phyloP scores from a whole-genome alignment of 2,797 vertebrate species.

The Phaenicophaeus curvirostris region DNA sequence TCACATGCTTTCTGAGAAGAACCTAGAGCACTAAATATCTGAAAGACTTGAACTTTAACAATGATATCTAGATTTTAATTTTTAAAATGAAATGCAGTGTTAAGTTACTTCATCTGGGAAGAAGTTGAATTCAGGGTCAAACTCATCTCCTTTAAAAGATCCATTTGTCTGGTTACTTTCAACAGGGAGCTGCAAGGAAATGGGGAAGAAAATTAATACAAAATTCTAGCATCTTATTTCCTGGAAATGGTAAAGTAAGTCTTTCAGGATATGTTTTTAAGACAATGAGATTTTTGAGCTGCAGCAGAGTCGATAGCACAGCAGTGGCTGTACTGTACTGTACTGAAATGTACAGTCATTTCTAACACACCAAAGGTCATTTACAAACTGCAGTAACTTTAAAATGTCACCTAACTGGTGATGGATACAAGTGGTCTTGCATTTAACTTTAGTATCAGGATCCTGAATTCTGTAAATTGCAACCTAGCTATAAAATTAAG shows the following conservation, averaged over 20 bases:
- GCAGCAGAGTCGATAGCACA: not conserved
- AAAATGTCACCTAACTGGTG: conserved; percentile 22
- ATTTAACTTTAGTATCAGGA: not conserved
- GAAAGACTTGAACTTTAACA: not conserved
- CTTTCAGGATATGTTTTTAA: not conserved
- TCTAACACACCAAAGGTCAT: conserved; percentile 21
- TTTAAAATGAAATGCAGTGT: not conserved
- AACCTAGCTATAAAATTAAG: not conserved
- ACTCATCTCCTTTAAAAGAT: not conserved
- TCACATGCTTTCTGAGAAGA: not conserved
- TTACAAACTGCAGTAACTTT: not conserved
- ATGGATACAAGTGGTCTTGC: not conserved
- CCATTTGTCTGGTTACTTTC: not conserved
- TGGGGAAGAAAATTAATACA: not conserved
- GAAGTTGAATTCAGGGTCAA: not conserved
- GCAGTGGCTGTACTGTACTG: not conserved
- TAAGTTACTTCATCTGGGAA: not conserved
- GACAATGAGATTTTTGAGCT: not conserved
- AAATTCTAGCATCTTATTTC: not conserved
- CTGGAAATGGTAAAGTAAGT: not conserved
- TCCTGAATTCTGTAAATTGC: not conserved
- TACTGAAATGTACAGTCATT: too few relatives aligned
- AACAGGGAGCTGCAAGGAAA: not conserved
- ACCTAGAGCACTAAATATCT: not conserved
- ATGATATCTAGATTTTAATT: not conserved